Evolutionary conservation across 37 sponge, comb jelly and placozoan species (phyloP).

Genomic region (Amphimedon queenslandica): DNA sequence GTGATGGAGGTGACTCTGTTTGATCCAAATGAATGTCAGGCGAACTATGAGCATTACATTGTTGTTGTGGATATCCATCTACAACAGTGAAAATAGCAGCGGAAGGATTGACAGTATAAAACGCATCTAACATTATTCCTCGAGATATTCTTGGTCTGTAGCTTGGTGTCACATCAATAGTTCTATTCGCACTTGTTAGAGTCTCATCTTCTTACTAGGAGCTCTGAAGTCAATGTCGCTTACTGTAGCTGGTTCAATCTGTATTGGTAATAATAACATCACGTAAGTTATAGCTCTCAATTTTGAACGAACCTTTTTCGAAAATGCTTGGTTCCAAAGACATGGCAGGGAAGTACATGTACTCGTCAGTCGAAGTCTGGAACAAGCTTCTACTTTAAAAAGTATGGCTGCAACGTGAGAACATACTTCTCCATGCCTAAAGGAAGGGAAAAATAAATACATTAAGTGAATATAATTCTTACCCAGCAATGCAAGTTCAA

Average conservation of each 20-base stretch:
- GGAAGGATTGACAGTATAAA: too few species aligned
- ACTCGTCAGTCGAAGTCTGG: slow-evolving; percentile 1
- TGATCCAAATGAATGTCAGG: too few species aligned
- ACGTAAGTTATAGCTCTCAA: too few species aligned
- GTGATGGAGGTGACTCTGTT: too few species aligned
- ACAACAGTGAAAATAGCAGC: too few species aligned
- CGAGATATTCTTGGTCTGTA: too few species aligned
- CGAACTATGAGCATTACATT: too few species aligned
- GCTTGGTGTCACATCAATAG: too few species aligned
- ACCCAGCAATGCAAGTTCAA: background rate
- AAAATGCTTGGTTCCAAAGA: slow-evolving; percentile 8
- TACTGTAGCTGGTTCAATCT: background rate
- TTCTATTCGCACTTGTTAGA: too few species aligned
- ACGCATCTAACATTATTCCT: too few species aligned
- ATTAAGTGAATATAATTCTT: background rate
- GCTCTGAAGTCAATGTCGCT: background rate
- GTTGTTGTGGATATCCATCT: too few species aligned
- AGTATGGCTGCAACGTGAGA: slow-evolving; percentile 24
- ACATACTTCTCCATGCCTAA: slow-evolving; percentile 21
- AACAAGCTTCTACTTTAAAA: slow-evolving; percentile 23
- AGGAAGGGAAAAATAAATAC: background rate
- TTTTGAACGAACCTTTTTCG: slow-evolving; percentile 6
- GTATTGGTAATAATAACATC: background rate
- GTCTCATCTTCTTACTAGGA: background rate
- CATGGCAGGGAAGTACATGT: background rate